Evolutionary conservation across 2,888 invertebrate species (phyloP), one percentile per base, ranked within the genome.

Genomic region (Zaprionus lineosus): DNA sequence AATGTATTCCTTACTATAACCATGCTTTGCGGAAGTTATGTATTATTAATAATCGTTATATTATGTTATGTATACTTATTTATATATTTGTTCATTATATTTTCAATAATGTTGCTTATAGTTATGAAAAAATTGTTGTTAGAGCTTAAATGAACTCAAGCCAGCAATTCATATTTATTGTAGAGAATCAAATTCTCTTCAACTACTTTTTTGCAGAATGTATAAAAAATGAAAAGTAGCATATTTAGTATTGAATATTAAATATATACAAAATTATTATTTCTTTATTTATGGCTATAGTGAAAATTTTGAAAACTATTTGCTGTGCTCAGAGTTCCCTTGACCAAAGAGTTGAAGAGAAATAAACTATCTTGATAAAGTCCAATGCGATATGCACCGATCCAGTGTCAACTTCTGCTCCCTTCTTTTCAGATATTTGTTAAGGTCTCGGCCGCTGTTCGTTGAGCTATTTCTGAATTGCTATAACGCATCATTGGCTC

Each of bases 131-230:
- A 31, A 9, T 34, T 34, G 15, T 34, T 34, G 34, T 5, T 8
- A 28, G 56, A 56, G 76, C 73, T 59, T 44, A 37, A 39, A 55
- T 73, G 65, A 76, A 52, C 69, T 69, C 68, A 50, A 21, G 3
- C 7, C 9, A 28, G 28, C 14, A 3, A 19, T 7, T 21, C 4
- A 21, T 21, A 21, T 21, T 21, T 21, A 21, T 21, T 21, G 7
- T 21, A 21, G 7, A 21, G 7, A 21, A 21, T 21, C 7, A 21
- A 21, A 21, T 21, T 7, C n/a, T n/a, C n/a, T n/a, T n/a, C n/a
- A n/a, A n/a, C n/a, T n/a, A n/a, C n/a, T n/a, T n/a, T n/a, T n/a
- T n/a, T n/a, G n/a, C n/a, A n/a, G n/a, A n/a, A n/a, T n/a, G n/a
- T n/a, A n/a, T n/a, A n/a, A n/a, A 21, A 21, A 21, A 21, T 21